Evolutionary conservation across 1,140 invertebrate species (phyloP), one percentile per base, ranked within the genome.

Genomic region (Venustaconcha ellipsiformis): DNA sequence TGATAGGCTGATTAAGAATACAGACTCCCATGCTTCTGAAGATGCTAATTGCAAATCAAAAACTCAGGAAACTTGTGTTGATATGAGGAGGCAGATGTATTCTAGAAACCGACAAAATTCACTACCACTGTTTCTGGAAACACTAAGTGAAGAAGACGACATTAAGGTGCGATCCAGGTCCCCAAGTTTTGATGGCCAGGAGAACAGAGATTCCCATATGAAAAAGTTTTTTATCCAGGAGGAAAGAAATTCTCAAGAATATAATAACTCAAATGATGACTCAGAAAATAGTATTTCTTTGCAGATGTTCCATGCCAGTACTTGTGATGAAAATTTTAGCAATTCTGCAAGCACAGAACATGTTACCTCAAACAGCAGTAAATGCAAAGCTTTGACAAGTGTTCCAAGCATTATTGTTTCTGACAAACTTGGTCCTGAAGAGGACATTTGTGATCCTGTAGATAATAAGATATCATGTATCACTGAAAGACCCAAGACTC

Each of bases 111-210:
- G 84, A 20, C 86, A 88, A 63, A 86, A 85, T 56, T 87, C 87
- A 13, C 59, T 88, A 48, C 87, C 86, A 23, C 67, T 83, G n/a
- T 84, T 74, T 70, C 74, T 88, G 14, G 87, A 88, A 65, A 86
- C 86, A 17, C 59, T 88, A 18, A 80, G 71, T 37, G 87, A 88
- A 67, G 84, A 87, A 70, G 87, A 87, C 37, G 86, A 87, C 76
- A 69, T 64, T 59, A 74, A 65, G 55, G 70, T 63, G 63, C 64
- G 68, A 14, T 72, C 78, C 26, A 78, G 80, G 73, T 70, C 67
- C 17, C 67, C 74, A 20, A 76, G 68, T n/a, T 62, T 74, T 66
- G 78, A 81, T 30, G 20, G 12, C 63, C 55, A 64, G n/a, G 14
- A 26, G 1, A 64, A 37, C n/a, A 62, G 30, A 30, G 64, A 70